These are phyloP conservation scores for Sinodicranocentrus sp. DNA, from an alignment of 2,888 invertebrate species.

Conservation along the genomic window DNA sequence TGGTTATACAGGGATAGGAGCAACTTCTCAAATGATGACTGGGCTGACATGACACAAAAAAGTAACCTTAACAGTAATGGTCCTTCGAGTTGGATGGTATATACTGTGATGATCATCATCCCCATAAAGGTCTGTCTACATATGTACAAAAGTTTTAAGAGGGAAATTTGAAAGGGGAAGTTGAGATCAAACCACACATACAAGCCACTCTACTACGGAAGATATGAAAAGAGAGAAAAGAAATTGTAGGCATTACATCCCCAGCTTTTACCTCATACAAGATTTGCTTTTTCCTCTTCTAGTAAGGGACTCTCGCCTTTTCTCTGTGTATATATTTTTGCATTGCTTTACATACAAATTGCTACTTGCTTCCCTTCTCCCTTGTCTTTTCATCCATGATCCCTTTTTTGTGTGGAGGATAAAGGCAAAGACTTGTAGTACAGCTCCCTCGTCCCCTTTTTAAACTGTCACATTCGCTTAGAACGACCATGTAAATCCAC, in stretches of 20 bases:
- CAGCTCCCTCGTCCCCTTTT: slow-evolving; percentile 59
- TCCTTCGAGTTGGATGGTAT: slow-evolving; percentile 24
- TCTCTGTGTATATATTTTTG: slow-evolving; percentile 30
- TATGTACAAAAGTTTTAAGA: slow-evolving; percentile 2
- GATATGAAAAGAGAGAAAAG: background rate
- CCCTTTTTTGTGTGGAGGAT: slow-evolving; percentile 17
- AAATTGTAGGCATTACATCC: background rate
- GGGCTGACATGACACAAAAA: slow-evolving; percentile 27
- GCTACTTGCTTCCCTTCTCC: slow-evolving; percentile 48
- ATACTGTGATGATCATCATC: slow-evolving; percentile 5
- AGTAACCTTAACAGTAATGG: slow-evolving; percentile 25
- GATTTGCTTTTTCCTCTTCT: background rate
- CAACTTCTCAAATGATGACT: slow-evolving; percentile 12
- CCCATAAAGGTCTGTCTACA: slow-evolving; percentile 30
- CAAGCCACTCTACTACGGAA: slow-evolving; percentile 7
- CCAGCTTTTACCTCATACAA: slow-evolving; percentile 10
- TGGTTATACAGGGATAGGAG: slow-evolving; percentile 18
- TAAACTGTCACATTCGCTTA: slow-evolving; percentile 66
- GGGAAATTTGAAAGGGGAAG: slow-evolving; percentile 4
- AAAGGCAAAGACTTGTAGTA: background rate
- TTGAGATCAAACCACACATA: slow-evolving; percentile 53
- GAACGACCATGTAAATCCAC: slow-evolving; percentile 62
- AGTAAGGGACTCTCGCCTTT: background rate
- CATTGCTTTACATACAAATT: slow-evolving; percentile 69
- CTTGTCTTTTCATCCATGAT: background rate